Evolutionary conservation across 2,797 vertebrate genomes (phyloP), one percentile per base, ranked within the genome.

Genomic region (Otolemur crassicaudatus): DNA sequence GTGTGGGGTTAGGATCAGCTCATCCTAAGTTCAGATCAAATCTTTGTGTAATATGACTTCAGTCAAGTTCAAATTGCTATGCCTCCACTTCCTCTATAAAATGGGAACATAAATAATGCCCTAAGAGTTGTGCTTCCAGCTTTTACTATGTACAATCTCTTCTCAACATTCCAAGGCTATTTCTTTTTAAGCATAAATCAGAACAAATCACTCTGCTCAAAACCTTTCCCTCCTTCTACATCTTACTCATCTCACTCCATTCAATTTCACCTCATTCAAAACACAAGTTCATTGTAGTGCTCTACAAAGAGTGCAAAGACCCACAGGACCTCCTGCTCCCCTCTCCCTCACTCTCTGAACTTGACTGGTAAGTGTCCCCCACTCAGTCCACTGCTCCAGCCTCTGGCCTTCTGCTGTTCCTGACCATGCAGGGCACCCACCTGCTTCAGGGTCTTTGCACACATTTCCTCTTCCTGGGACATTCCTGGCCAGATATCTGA

Each of bases 191-290:
- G 37, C 29, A 1, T 70, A 70, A 46, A 20, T 37, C 49, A 87
- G 22, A 80, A 69, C 17, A 75, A 60, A 34, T 22, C 56, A 40
- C 23, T 76, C 23, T 80, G 20, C 49, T 83, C 60, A 73, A 88
- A 94, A 49, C 7, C 14, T 8, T 92, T 53, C 29, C 22, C 0
- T 53, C 23, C 14, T 37, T 87, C 31, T n/a, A 27, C 29, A n/a
- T 58, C 34, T 87, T 84, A n/a, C 58, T 81, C 34, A 60, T 75
- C 29, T 80, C 22, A n/a, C 19, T 83, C 60, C 79, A 94, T 73
- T 43, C 23, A 63, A 22, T 63, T 86, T 49, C 34, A 58, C 65
- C 22, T 27, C 37, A 17, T 17, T 31, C 40, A 87, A 87, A 76
- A 79, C 60, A 80, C 46, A 67, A 65, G 40, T 80, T 75, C 4